Conservation (phyloP, 2,113 vertebrate species). For the Columba janthina region DNA sequence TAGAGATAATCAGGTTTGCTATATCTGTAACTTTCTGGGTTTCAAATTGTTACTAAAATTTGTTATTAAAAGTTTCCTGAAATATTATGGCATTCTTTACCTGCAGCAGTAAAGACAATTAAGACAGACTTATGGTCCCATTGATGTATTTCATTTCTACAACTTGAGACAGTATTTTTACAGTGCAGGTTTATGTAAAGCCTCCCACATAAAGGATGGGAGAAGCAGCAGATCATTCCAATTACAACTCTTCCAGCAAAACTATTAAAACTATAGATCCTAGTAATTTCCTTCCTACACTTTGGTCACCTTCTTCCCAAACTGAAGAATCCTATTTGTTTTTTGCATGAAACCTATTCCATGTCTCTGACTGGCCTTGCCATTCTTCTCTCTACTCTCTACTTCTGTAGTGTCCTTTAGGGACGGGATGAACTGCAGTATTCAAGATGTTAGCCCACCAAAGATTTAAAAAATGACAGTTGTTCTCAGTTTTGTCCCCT, state of each 20-base stretch:
- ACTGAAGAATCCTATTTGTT: neutral
- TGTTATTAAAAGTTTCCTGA: neutral
- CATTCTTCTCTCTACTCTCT: constrained; percentile 37
- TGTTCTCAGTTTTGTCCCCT: constrained; percentile 40
- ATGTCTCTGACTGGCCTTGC: constrained; percentile 19
- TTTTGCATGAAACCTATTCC: constrained; percentile 11
- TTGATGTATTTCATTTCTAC: neutral
- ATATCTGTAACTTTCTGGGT: neutral
- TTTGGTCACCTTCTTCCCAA: neutral
- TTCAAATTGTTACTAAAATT: neutral
- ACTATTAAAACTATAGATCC: neutral
- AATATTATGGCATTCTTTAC: neutral
- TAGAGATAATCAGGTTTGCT: constrained; percentile 87
- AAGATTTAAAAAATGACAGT: constrained; percentile 26
- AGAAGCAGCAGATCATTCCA: neutral
- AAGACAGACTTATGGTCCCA: neutral
- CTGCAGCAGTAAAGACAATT: neutral
- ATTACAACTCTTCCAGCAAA: neutral
- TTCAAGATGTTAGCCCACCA: constrained; percentile 40
- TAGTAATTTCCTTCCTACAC: neutral
- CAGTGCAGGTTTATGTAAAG: neutral
- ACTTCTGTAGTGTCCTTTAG: constrained; percentile 24
- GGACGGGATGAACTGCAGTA: neutral
- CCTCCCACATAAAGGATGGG: neutral
- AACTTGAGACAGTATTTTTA: neutral